Evolutionary conservation across 2,113 vertebrate species (phyloP), one percentile per base, ranked within the genome.

Genomic region (Tursiops truncatus): DNA sequence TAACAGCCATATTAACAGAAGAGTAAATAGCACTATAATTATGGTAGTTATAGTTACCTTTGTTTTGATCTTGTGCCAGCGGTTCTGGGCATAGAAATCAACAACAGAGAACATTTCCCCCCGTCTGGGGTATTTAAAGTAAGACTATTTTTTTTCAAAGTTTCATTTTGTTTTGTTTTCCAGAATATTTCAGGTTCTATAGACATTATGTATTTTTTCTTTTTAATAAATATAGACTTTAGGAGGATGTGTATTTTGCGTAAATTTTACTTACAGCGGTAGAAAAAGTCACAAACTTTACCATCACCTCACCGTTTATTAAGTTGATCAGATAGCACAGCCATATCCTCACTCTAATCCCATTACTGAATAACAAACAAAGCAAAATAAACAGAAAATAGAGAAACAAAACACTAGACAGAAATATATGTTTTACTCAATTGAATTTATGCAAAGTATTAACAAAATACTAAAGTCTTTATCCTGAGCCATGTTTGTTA

Each of bases 371-470:
- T 89, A 97, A 94, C 28, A 96, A 89, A 67, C 47, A 11, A 97
- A 88, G 10, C 74, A 91, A 98, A 97, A 97, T 36, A 96, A 68
- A 94, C 92, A 96, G 73, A 91, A 97, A 97, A 83, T 33, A 50
- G 20, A 96, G 73, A 95, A 81, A 89, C 28, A 60, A 67, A 82
- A 17, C 5, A 73, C 73, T 96, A 33, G 0, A 28, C 2, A 65
- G 36, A 26, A 60, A 92, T 70, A 15, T 3, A 70, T n/a, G 15
- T 41, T 98, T 88, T 96, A 44, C 65, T n/a, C 95, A 87, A 93
- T n/a, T 87, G 56, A 74, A 96, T n/a, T 96, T 96, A 91, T 63
- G 14, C 23, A 96, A 96, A 96, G 36, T 20, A 44, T 79, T 89
- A 96, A 90, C 38, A 95, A 85, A 96, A 95, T 80, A 21, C 7